phyloP scores from a whole-genome alignment of 2,888 invertebrate species.

The Panorpa germanica region DNA sequence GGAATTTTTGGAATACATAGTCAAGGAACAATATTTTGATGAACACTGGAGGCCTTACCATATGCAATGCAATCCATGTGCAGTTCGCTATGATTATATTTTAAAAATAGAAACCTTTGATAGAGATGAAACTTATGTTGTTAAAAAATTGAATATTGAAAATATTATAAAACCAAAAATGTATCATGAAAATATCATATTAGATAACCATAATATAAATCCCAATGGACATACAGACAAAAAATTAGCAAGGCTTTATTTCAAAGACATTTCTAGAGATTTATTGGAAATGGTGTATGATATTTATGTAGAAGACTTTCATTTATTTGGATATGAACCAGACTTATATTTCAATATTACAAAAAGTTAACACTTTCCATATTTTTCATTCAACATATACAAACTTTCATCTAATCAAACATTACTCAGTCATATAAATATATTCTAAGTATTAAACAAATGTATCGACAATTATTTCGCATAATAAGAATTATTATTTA shows the following conservation, averaged over 20 bases:
- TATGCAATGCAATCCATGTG: slow-evolving; percentile 27
- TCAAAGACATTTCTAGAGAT: slow-evolving; percentile 16
- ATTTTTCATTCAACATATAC: too few species aligned
- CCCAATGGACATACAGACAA: slow-evolving; percentile 18
- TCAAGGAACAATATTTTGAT: slow-evolving; percentile 21
- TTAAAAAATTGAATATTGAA: slow-evolving; percentile 16
- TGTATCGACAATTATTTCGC: too few species aligned
- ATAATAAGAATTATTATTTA: too few species aligned
- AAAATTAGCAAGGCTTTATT: slow-evolving; percentile 17
- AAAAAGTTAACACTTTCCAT: too few species aligned
- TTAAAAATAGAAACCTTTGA: slow-evolving; percentile 27
- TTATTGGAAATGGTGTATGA: slow-evolving; percentile 19
- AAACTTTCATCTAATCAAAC: too few species aligned
- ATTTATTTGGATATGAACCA: slow-evolving; percentile 23
- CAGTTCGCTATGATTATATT: slow-evolving; percentile 26
- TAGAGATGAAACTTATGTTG: slow-evolving; percentile 21
- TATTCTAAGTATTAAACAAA: too few species aligned
- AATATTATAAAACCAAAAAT: slow-evolving; percentile 13
- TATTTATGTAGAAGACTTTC: slow-evolving; percentile 23
- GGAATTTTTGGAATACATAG: slow-evolving; percentile 27
- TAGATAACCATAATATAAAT: slow-evolving; percentile 16
- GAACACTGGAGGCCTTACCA: slow-evolving; percentile 28
- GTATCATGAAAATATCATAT: too few species aligned
- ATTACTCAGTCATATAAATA: too few species aligned
- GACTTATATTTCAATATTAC: slow-evolving; percentile 15